Evolutionary conservation across 2,797 vertebrate genomes (phyloP).

Genomic region (Streptopelia turtur): DNA sequence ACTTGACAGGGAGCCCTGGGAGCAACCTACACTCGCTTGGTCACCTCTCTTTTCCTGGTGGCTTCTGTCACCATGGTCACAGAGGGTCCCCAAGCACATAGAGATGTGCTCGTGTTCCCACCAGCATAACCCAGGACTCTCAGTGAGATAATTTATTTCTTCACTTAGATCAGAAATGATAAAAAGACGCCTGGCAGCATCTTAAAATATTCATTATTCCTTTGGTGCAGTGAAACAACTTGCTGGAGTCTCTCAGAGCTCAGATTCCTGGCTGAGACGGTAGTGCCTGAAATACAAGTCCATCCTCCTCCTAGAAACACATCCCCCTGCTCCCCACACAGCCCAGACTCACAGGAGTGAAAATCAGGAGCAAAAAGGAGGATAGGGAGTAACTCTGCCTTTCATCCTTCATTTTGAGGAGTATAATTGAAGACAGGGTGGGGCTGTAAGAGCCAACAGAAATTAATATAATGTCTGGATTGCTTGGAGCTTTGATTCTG

Average conservation of each 20-base stretch:
- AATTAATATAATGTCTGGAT: constrained; percentile 41
- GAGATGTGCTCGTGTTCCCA: neutral
- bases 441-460: constrained; percentile 36
- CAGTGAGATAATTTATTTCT: constrained; percentile 26
- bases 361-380: constrained; percentile 8
- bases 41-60: neutral
- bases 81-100: neutral
- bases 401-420: constrained; percentile 54
- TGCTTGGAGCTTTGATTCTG: constrained; percentile 37
- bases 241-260: neutral
- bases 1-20: neutral
- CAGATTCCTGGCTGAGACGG: neutral
- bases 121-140: neutral
- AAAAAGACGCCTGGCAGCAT: constrained; percentile 36
- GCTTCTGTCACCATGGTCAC: neutral
- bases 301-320: neutral
- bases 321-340: neutral
- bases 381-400: constrained; percentile 29
- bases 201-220: constrained; percentile 17
- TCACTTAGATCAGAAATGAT: constrained; percentile 42
- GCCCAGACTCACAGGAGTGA: neutral
- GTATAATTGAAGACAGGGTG: constrained; percentile 61
- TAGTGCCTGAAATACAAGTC: constrained; percentile 59
- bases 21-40: rapidly evolving
- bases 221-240: neutral